Conservation (phyloP, 2,113 vertebrate genomes). For the Lophura nycthemera region DNA sequence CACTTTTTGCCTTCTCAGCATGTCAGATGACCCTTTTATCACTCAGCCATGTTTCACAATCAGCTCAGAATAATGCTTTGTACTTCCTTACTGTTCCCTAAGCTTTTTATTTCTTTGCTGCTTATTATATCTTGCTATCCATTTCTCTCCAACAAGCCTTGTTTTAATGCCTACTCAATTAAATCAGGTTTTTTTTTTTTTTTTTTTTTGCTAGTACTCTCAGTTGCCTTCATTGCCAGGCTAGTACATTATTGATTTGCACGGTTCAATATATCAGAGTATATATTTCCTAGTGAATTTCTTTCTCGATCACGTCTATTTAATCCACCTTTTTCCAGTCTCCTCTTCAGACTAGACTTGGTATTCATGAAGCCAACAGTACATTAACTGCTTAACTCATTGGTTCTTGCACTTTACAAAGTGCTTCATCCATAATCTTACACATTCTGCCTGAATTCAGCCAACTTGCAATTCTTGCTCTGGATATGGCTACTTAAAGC, state of each 20-base stretch:
- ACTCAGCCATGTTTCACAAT: slow-evolving; percentile 24
- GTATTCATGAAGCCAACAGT: slow-evolving; percentile 31
- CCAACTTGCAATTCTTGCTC: slow-evolving; percentile 15
- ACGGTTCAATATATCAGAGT: neutral
- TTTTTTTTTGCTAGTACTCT: neutral
- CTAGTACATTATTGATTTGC: slow-evolving; percentile 22
- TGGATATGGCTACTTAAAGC: slow-evolving; percentile 32
- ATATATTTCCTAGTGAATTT: slow-evolving; percentile 30
- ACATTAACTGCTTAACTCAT: slow-evolving; percentile 56
- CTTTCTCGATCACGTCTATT: slow-evolving; percentile 32
- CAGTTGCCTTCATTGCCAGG: neutral
- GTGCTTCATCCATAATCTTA: slow-evolving; percentile 48
- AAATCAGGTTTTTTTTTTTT: neutral
- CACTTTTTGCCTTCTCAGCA: slow-evolving; percentile 61
- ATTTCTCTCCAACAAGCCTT: neutral
- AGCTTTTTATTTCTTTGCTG: neutral
- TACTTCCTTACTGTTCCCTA: neutral
- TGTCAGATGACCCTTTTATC: slow-evolving; percentile 56
- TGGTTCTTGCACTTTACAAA: slow-evolving; percentile 38
- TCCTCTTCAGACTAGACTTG: neutral
- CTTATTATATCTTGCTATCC: neutral
- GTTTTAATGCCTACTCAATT: neutral
- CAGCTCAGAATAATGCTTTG: neutral
- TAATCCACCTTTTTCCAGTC: neutral
- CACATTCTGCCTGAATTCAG: slow-evolving; percentile 37